Percentiles rank a stretch among this genome's conserved stretches.
phyloP scores from a whole-genome alignment of 1,140 invertebrate genomes.

The Neotoxoptera formosana region DNA sequence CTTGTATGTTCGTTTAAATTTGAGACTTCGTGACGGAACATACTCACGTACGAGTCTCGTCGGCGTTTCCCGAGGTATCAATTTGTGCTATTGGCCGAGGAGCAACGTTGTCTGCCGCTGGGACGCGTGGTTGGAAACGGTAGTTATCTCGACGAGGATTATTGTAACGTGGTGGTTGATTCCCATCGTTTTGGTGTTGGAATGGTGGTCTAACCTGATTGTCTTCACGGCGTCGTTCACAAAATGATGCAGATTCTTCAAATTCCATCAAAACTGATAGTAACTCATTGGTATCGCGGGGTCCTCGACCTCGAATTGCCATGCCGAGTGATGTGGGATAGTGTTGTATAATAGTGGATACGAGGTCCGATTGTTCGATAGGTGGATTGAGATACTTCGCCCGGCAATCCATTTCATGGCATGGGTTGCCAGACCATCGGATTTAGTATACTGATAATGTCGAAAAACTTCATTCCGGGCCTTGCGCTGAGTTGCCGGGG shows the following conservation, averaged over 20 bases:
- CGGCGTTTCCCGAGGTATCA: not conserved
- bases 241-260: slow-evolving; percentile 6
- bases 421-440: too few species aligned
- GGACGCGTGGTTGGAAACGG: too few species aligned
- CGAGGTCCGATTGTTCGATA: not conserved
- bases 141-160: too few species aligned
- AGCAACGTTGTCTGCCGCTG: not conserved
- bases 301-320: not conserved
- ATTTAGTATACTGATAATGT: too few species aligned
- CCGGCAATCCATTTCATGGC: too few species aligned
- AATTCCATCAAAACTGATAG: not conserved
- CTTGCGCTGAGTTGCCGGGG: too few species aligned
- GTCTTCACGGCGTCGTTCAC: not conserved
- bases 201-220: not conserved
- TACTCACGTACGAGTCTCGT: not conserved
- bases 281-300: not conserved
- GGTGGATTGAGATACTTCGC: not conserved
- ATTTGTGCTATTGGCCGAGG: not conserved
- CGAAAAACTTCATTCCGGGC: too few species aligned
- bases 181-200: not conserved
- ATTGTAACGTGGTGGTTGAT: not conserved
- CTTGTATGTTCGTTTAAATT: not conserved
- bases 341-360: not conserved
- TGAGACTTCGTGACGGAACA: not conserved
- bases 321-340: not conserved